Percentiles rank a stretch among this genome's conserved stretches.
phyloP scores from a whole-genome alignment of 2,888 invertebrate species.

The Arge pagana region DNA sequence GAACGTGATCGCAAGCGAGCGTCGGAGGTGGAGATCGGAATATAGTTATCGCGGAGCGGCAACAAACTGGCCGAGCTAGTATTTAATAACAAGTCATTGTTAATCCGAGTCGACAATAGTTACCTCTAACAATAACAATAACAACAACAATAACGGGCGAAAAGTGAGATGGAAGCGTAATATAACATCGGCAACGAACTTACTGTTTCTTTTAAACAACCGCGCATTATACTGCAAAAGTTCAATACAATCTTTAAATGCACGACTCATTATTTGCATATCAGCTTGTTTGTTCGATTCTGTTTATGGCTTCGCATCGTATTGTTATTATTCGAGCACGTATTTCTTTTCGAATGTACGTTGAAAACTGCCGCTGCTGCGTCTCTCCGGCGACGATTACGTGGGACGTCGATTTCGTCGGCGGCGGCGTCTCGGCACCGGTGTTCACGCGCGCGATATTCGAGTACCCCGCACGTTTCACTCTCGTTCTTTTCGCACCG shows the following conservation, averaged over 20 bases:
- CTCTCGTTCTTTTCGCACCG: constrained; percentile 27
- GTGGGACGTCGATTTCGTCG: neutral
- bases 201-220: constrained; percentile 13
- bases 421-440: neutral
- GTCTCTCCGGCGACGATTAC: neutral
- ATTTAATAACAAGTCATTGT: constrained; percentile 45
- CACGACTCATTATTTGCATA: constrained; percentile 46
- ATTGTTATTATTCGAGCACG: constrained; percentile 29
- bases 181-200: no score
- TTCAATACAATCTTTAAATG: constrained; percentile 50
- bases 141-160: constrained; percentile 9
- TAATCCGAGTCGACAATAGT: constrained; percentile 47
- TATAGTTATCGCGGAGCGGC: no score
- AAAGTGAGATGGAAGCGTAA: constrained; percentile 7
- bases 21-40: no score
- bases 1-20: no score
- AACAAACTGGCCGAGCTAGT: no score
- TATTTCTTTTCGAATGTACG: neutral
- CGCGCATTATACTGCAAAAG: constrained; percentile 17
- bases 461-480: constrained; percentile 10
- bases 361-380: no score
- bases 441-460: neutral
- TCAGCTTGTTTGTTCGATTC: constrained; percentile 50
- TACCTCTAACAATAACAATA: constrained; percentile 45
- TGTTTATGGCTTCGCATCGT: constrained; percentile 42